A percentile compares a stretch with the other conserved stretches of the same genome.
Conservation (phyloP, 2,113 vertebrate species). For the Sander lucioperca region DNA sequence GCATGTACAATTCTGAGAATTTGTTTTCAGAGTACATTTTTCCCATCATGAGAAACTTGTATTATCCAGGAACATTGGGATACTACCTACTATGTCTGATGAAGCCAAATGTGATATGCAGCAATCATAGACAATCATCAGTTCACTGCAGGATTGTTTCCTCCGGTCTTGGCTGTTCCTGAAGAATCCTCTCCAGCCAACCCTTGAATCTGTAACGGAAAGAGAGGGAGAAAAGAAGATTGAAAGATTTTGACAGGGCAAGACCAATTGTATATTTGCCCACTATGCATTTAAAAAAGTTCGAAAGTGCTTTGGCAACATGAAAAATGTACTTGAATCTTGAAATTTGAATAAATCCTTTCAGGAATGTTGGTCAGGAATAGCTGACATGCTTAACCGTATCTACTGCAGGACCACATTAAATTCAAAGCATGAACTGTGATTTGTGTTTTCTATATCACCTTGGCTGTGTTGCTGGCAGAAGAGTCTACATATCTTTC, state of each 20-base stretch:
- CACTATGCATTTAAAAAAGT: not conserved
- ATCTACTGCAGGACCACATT: conserved; percentile 12
- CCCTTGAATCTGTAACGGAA: conserved; percentile 5
- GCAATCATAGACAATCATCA: conserved; percentile 40
- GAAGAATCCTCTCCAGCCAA: conserved; percentile 25
- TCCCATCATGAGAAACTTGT: not conserved
- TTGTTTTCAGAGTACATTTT: not conserved
- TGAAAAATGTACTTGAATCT: not conserved
- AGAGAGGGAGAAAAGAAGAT: not conserved
- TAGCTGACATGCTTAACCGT: not conserved
- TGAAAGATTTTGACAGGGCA: conserved; percentile 11
- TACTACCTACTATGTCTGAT: not conserved
- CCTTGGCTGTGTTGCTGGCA: conserved; percentile 5
- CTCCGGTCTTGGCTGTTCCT: conserved; percentile 7
- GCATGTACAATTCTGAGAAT: not conserved
- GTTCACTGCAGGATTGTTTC: conserved; percentile 28
- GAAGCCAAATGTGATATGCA: conserved; percentile 31
- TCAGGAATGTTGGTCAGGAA: not conserved
- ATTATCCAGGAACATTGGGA: conserved; percentile 12
- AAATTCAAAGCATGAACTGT: conserved; percentile 18
- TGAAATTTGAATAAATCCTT: not conserved
- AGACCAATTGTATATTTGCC: not conserved
- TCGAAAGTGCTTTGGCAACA: not conserved
- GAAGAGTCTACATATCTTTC: conserved; percentile 61
- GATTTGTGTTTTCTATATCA: conserved; percentile 49